These are phyloP conservation scores for Apodemia hepburni DNA, from an alignment of 2,888 invertebrate species.

Conservation along the genomic window DNA sequence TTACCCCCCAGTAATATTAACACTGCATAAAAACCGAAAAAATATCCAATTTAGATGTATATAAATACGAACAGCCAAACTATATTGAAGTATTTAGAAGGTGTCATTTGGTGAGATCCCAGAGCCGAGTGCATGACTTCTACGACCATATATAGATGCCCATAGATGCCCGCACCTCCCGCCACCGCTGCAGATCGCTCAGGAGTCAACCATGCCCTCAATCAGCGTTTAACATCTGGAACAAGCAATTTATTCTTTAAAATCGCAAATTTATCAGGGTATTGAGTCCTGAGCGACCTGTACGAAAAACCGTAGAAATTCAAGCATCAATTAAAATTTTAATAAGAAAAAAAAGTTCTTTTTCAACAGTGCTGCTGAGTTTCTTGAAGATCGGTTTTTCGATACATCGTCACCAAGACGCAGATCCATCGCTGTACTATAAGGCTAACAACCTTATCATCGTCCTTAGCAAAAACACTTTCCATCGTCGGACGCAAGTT, in stretches of 20 bases:
- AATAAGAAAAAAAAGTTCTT: background rate
- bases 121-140: background rate
- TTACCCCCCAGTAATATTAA: no score
- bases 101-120: background rate
- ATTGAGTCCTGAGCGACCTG: constrained; percentile 74
- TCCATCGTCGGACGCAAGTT: no score
- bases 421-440: background rate
- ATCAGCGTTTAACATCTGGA: constrained; percentile 75
- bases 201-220: constrained; percentile 68
- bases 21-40: no score
- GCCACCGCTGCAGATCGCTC: constrained; percentile 61
- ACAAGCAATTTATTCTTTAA: constrained; percentile 73
- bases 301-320: constrained; percentile 39
- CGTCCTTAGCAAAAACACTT: background rate
- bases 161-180: constrained; percentile 1
- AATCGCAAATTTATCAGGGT: constrained; percentile 42
- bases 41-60: background rate
- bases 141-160: constrained; percentile 5
- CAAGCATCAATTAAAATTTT: constrained; percentile 12
- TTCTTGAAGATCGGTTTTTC: constrained; percentile 28
- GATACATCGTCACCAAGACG: constrained; percentile 25
- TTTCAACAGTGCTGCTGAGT: constrained; percentile 10
- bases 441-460: background rate
- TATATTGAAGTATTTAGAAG: background rate
- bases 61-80: background rate